phyloP scores from a whole-genome alignment of 2,888 invertebrate genomes.

The Noctua janthina region DNA sequence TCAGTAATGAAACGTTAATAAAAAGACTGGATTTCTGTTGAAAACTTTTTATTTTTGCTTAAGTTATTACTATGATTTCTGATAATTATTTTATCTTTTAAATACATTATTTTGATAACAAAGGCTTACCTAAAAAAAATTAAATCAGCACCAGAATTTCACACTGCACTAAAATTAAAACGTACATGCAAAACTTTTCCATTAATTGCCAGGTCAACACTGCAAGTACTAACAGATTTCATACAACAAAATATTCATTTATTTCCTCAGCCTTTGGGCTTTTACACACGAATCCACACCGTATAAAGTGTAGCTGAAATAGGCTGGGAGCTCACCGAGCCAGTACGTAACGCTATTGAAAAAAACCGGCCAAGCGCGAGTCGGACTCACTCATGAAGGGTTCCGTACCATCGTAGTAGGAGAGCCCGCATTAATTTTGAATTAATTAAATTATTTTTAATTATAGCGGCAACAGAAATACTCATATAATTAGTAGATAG shows the following conservation, averaged over 20 bases:
- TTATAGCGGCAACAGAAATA: too few species aligned
- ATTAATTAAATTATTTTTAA: too few species aligned
- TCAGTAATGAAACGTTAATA: neutral
- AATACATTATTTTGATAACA: too few species aligned
- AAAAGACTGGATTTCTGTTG: neutral
- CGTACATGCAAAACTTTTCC: neutral
- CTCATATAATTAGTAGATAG: neutral
- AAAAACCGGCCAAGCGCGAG: conserved; percentile 32
- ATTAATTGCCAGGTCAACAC: neutral
- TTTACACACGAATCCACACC: conserved; percentile 5
- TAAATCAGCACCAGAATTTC: neutral
- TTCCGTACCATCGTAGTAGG: too few species aligned
- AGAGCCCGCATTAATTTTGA: too few species aligned
- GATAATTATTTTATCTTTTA: too few species aligned
- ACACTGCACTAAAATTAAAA: neutral
- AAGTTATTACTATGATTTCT: neutral
- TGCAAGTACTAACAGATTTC: neutral
- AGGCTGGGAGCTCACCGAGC: conserved; percentile 20
- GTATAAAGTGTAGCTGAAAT: conserved; percentile 27
- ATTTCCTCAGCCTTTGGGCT: neutral
- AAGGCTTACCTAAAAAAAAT: too few species aligned
- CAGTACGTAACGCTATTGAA: conserved; percentile 52
- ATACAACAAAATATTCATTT: neutral
- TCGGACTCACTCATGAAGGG: too few species aligned
- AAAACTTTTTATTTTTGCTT: neutral